Base-by-base conservation (phyloP, 2,113 vertebrate species). In the Nettapus auritus region DNA sequence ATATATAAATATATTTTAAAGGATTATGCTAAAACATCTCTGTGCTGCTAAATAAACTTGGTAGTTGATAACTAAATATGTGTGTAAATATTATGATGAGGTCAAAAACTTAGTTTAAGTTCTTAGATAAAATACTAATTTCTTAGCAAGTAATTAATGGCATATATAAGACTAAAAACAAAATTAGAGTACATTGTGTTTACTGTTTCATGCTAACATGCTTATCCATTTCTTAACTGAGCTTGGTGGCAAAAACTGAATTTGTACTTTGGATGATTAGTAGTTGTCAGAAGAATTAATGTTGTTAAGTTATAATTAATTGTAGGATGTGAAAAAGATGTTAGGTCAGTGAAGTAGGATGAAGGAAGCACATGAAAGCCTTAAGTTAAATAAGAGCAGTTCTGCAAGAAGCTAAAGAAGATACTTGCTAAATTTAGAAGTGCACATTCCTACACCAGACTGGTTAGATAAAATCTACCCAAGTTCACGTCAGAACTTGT, bases 141-240 rank as follows among this genome's bases (percentile, higher is more conserved):
- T 57, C 11, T 87, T 73, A 33, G 11, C 6, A 70, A 75, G 71
- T 44, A 34, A 48, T 70, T 62, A 33, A 28, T 67, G 46, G 6
- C 16, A 70, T 67, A 74, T 11, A 21, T 36, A 86, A 73, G 3
- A 5, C 6, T 77, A 28, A 59, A 91, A 86, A 46, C 36, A 77
- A 76, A 87, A 71, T 28, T 1, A 6, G 87, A 69, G 3, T 68
- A 44, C 23, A 31, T n/a, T 0, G 0, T 53, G 11, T 82, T 73
- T 21, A 9, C 3, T n/a, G 3, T 29, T 86, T 82, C 71, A 57
- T 71, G 9, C 2, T 75, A 71, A 46, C 1, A 18, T n/a, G 3
- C 57, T 84, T 68, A 44, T 53, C 4, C 1, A 9, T 63, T 93
- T 94, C 29, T 79, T 94, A 76, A 38, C 13, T 62, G 22, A 85